Evolutionary conservation across 2,888 invertebrate genomes (phyloP).

Genomic region (Xanthostigma xanthostigma): DNA sequence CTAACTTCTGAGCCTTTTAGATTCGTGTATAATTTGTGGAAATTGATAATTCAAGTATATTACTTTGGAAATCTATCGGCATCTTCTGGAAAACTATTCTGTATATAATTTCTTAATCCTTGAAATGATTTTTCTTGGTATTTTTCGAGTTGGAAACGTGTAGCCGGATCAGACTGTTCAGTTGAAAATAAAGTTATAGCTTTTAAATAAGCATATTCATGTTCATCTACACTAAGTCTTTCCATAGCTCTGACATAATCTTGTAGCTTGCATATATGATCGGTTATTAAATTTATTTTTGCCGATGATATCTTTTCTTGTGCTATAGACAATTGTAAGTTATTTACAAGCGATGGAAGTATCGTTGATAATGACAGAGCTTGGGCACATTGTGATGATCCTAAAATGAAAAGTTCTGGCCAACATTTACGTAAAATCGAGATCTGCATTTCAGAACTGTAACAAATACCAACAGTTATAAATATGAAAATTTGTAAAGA

Average conservation of each 20-base stretch:
- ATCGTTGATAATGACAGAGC: constrained; percentile 66
- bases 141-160: constrained; percentile 36
- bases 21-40: constrained; percentile 1
- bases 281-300: constrained; percentile 60
- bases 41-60: constrained; percentile 6
- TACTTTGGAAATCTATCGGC: constrained; percentile 38
- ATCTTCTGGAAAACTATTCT: constrained; percentile 29
- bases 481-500: constrained; percentile 4
- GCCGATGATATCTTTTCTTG: constrained; percentile 64
- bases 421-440: constrained; percentile 74
- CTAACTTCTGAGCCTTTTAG: too few species aligned
- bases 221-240: constrained; percentile 58
- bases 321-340: constrained; percentile 58
- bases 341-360: constrained; percentile 66
- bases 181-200: constrained; percentile 51
- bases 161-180: constrained; percentile 35
- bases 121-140: constrained; percentile 46
- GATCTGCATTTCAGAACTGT: constrained; percentile 68
- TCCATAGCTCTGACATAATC: constrained; percentile 66
- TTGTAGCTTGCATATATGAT: constrained; percentile 68
- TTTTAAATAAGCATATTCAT: constrained; percentile 79
- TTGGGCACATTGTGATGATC: constrained; percentile 73
- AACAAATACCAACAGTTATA: constrained; percentile 16
- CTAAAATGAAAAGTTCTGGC: constrained; percentile 84
- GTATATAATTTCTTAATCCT: constrained; percentile 35